These are phyloP conservation scores for Arion vulgaris DNA, from an alignment of 1,140 invertebrate species.

Conservation along the genomic window DNA sequence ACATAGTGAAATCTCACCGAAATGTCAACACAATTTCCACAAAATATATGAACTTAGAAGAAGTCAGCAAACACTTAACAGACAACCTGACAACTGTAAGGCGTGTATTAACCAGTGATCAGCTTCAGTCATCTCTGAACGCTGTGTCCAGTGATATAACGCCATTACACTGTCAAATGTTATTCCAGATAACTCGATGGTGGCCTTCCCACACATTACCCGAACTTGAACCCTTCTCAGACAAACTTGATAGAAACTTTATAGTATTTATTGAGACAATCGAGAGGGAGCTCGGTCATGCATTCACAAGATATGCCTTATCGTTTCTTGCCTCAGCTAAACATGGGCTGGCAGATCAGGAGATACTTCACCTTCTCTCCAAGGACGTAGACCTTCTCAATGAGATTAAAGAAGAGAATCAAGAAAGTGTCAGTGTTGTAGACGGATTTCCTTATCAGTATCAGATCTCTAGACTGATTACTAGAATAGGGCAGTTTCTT, in stretches of 20 bases:
- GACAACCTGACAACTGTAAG: slow-evolving; percentile 13
- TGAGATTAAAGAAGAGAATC: slow-evolving; percentile 41
- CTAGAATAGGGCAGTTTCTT: slow-evolving; percentile 38
- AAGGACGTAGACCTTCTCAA: slow-evolving; percentile 40
- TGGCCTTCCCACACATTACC: slow-evolving; percentile 47
- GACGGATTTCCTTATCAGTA: slow-evolving; percentile 50
- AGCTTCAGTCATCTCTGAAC: slow-evolving; percentile 27
- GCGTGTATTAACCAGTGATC: slow-evolving; percentile 40
- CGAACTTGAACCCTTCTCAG: slow-evolving; percentile 23
- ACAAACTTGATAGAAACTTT: slow-evolving; percentile 34
- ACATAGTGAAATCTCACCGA: slow-evolving; percentile 23
- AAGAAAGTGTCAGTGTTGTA: slow-evolving; percentile 42
- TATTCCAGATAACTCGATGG: slow-evolving; percentile 12
- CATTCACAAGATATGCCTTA: slow-evolving; percentile 43
- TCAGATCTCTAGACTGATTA: slow-evolving; percentile 41
- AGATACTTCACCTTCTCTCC: slow-evolving; percentile 44
- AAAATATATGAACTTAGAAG: background rate
- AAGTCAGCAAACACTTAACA: slow-evolving; percentile 4
- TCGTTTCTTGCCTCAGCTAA: slow-evolving; percentile 41
- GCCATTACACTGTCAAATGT: slow-evolving; percentile 28
- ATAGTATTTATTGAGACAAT: slow-evolving; percentile 33
- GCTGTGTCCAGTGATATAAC: slow-evolving; percentile 29
- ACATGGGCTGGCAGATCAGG: slow-evolving; percentile 43
- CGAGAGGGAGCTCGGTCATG: slow-evolving; percentile 40
- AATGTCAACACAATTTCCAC: background rate